Evolutionary conservation across 2,888 invertebrate genomes (phyloP), one percentile per base, ranked within the genome.

Genomic region (Eristalinus sepulchralis): DNA sequence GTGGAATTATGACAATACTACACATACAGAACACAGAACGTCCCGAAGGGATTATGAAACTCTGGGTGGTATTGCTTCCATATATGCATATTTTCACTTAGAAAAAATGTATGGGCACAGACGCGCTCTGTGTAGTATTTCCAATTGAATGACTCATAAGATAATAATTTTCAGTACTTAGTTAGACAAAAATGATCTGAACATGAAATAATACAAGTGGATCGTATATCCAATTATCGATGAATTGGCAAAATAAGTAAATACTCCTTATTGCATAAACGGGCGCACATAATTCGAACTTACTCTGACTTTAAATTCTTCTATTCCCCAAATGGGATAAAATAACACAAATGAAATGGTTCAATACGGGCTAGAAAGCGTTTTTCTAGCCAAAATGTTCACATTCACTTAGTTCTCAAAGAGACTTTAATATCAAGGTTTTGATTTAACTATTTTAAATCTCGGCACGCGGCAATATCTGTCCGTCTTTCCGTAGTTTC

Each of bases 351-450:
- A 24, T 11, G 4, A 1, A 62, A 27, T 53, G n/a, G n/a, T n/a
- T n/a, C n/a, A 24, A 53, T 68, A 34, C 70, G 71, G 80, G 84
- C 80, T 84, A 84, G 84, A 84, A 76, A 62, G 10, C 55, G 27
- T 22, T 67, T 76, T 84, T 84, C 84, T 80, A 84, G 76, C 84
- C 63, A 76, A 17, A 55, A 39, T 3, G 31, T 66, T 59, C 13
- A 36, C 39, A 72, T 47, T 17, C 17, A 57, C 36, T 6, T 3
- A 8, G 17, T 31, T 9, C 5, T 33, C 2, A 9, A 34, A 1
- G n/a, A 31, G 57, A 57, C 53, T 60, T 24, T 53, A 47, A 10
- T 33, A 8, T 39, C 13, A 24, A 10, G 17, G 6, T 36, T 6
- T 4, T 3, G 13, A 27, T 27, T 17, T 39, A 13, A n/a, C 39